Evolutionary conservation across 2,113 vertebrate genomes (phyloP).

Genomic region (Seriola aureovittata): DNA sequence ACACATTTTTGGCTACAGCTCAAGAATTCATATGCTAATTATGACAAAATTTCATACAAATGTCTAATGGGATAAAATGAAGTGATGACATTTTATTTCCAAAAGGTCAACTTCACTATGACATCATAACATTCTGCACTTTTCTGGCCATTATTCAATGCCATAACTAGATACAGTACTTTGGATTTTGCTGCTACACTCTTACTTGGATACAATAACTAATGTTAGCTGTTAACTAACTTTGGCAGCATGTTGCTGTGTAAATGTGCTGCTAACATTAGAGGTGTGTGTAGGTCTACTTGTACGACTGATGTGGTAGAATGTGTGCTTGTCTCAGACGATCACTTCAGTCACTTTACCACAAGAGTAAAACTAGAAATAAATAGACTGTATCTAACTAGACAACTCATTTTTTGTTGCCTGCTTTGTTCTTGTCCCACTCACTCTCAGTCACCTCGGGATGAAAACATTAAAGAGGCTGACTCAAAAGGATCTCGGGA

Average conservation of each 20-base stretch:
- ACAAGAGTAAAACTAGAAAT: neutral
- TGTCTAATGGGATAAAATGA: too few species aligned
- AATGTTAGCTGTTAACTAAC: too few species aligned
- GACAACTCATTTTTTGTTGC: neutral
- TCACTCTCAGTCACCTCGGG: neutral
- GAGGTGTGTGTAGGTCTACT: neutral
- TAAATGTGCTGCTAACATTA: neutral
- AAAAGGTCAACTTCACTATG: too few species aligned
- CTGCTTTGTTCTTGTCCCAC: neutral
- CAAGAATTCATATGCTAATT: too few species aligned
- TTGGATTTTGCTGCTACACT: neutral
- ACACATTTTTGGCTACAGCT: too few species aligned
- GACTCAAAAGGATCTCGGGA: neutral
- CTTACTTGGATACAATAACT: neutral
- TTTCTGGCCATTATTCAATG: too few species aligned
- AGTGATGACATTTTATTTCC: too few species aligned
- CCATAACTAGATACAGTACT: too few species aligned
- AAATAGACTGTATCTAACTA: neutral
- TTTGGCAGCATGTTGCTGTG: neutral
- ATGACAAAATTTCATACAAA: too few species aligned
- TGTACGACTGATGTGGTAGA: neutral
- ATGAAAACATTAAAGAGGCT: neutral
- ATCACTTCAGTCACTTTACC: neutral
- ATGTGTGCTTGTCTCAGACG: neutral
- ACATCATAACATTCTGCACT: too few species aligned